Conservation (phyloP, 2,888 invertebrate species). For the Parnassius apollo region DNA sequence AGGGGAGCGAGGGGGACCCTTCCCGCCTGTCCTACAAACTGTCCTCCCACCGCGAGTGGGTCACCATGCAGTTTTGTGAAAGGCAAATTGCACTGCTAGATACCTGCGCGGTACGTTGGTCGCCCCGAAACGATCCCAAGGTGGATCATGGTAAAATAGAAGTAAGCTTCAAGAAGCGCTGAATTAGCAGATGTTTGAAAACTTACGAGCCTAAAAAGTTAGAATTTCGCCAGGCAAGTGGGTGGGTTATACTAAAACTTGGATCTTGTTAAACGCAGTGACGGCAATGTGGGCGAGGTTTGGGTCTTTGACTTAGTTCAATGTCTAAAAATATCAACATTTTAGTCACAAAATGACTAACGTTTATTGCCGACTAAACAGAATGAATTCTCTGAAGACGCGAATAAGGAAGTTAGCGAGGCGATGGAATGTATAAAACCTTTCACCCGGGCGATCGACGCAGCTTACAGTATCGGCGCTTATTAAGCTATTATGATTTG, state of each 20-base stretch:
- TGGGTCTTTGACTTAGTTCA: not conserved
- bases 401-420: too few species aligned
- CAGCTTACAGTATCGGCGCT: too few species aligned
- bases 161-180: conserved; percentile 1
- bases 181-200: conserved; percentile 3
- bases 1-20: conserved; percentile 37
- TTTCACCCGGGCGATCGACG: too few species aligned
- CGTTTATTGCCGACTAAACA: not conserved
- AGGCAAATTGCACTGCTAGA: conserved; percentile 51
- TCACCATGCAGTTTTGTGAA: conserved; percentile 62
- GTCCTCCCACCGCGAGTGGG: conserved; percentile 52
- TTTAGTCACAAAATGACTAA: not conserved
- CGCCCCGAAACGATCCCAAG: conserved; percentile 3
- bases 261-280: conserved; percentile 7
- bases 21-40: conserved; percentile 66
- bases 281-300: not conserved
- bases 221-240: not conserved
- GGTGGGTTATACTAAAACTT: not conserved
- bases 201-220: conserved; percentile 5
- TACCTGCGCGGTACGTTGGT: conserved; percentile 5
- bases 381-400: too few species aligned
- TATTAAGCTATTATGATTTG: too few species aligned
- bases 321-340: not conserved
- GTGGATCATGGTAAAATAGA: not conserved
- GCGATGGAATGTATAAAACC: too few species aligned